A percentile compares a stretch with the other conserved stretches of the same genome.
These are phyloP conservation scores for Apis mellifera DNA, from an alignment of 1,140 invertebrate species.

Conservation along the genomic window Amel_HAv3.1 CM009936.2:6805001-6805500, in stretches of 20 bases:
- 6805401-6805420: slow-evolving; percentile 16
- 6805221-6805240: slow-evolving; percentile 12
- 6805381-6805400: slow-evolving; percentile 9
- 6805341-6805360: slow-evolving; percentile 31
- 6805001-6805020: too few species aligned
- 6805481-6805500: background rate
- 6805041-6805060: too few species aligned
- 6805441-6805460: background rate
- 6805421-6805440: background rate
- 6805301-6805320: slow-evolving; percentile 2
- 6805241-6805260: slow-evolving; percentile 1
- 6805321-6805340: slow-evolving; percentile 27
- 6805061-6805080: too few species aligned
- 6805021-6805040: too few species aligned
- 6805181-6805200: background rate
- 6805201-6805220: background rate
- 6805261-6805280: background rate
- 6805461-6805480: background rate
- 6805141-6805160: too few species aligned
- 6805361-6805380: slow-evolving; percentile 5
- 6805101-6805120: too few species aligned
- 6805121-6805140: too few species aligned
- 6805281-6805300: slow-evolving; percentile 8
- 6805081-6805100: too few species aligned
- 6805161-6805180: too few species aligned